Evolutionary conservation across 2,797 vertebrate genomes (phyloP).

Genomic region (Arnoldichthys spilopterus): DNA sequence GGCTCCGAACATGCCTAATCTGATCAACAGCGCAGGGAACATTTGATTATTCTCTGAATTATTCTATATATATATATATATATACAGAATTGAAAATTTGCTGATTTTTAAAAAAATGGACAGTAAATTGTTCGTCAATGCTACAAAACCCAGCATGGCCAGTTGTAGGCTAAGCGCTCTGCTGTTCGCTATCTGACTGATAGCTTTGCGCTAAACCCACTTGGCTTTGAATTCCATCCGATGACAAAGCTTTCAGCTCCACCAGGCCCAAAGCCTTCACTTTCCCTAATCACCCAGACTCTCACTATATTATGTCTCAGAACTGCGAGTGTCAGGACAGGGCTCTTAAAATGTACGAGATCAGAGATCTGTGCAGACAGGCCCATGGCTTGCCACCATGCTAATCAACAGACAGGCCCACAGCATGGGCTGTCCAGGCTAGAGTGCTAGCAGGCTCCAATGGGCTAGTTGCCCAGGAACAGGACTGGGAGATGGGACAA

Average conservation of each 20-base stretch:
- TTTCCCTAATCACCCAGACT: not conserved
- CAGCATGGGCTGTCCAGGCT: not conserved
- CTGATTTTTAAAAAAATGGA: too few relatives aligned
- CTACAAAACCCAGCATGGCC: not conserved
- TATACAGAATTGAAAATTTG: too few relatives aligned
- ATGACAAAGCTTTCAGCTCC: not conserved
- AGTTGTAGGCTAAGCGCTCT: not conserved
- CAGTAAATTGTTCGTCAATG: not conserved
- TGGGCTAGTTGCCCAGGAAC: not conserved
- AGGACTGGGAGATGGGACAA: not conserved
- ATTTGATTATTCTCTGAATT: too few relatives aligned
- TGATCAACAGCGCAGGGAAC: too few relatives aligned
- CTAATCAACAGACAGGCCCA: not conserved
- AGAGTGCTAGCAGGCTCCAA: not conserved
- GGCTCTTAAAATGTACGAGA: not conserved
- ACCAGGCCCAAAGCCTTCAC: not conserved
- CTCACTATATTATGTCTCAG: too few relatives aligned
- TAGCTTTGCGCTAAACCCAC: not conserved
- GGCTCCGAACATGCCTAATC: too few relatives aligned
- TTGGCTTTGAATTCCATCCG: not conserved
- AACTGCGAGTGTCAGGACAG: not conserved
- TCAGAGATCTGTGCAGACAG: not conserved
- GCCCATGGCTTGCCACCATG: not conserved
- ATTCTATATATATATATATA: too few relatives aligned
- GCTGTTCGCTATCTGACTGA: not conserved